Evolutionary conservation across 2,888 invertebrate genomes (phyloP), one percentile per base, ranked within the genome.

Genomic region (Drosophila maculinotata): DNA sequence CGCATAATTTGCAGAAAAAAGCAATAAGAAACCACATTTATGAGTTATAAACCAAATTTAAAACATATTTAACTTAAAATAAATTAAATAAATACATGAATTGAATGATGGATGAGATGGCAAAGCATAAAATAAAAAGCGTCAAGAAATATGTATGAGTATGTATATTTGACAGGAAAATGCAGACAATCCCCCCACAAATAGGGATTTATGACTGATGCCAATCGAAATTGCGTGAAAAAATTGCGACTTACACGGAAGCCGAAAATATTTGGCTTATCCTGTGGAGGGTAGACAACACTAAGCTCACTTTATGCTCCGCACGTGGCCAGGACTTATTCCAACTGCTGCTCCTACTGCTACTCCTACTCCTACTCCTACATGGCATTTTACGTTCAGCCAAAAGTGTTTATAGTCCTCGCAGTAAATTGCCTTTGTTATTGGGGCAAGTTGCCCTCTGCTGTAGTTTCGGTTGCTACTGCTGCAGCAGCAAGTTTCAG

Each of bases 1-100:
- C 75, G 75, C 65, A 77, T 84, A 79, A 80, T 86, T 83, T 80
- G 53, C 70, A 48, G 57, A 69, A 63, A 67, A 58, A 70, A 53
- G 33, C 47, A 25, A 41, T 31, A 26, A 36, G n/a, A 8, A 48
- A 14, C 15, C 52, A 57, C 23, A 49, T 73, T 60, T 51, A 54
- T 68, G 62, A 74, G 36, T 52, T 36, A 15, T 36, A 26, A 20
- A 47, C 35, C 49, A 49, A 41, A 20, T 47, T 36, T 44, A 38
- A 73, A 51, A 54, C 26, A 41, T 23, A 41, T 62, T 73, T 39
- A 10, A 25, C n/a, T n/a, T n/a, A n/a, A n/a, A n/a, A n/a, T n/a
- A 62, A 74, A 33, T 44, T 28, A 36, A 20, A 63, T 12, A 17
- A 48, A 33, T 20, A 38, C 23, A 59, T 60, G 8, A 12, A n/a